Conservation (phyloP, 2,113 vertebrate species). For the Eretmochelys imbricata region DNA sequence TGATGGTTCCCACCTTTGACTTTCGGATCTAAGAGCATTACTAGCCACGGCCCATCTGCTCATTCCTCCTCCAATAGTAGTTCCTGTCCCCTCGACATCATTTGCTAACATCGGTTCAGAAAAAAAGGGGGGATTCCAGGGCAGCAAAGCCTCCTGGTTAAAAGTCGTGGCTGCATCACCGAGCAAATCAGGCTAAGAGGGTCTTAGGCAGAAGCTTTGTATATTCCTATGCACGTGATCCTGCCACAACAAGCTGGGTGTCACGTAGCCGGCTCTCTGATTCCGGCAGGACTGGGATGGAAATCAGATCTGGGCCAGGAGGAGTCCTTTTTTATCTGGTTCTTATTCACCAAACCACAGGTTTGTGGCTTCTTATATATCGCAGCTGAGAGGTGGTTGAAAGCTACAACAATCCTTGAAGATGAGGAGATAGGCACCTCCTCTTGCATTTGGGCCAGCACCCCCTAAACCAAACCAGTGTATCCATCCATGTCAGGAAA, state of each 20-base stretch:
- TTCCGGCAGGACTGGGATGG: accelerated
- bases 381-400: accelerated
- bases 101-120: not conserved
- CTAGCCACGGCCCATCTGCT: not conserved
- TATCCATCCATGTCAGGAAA: not conserved
- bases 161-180: not conserved
- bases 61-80: not conserved
- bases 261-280: conserved; percentile 23
- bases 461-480: not conserved
- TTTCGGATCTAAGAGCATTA: not conserved
- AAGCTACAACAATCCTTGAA: not conserved
- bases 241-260: not conserved
- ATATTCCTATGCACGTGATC: not conserved
- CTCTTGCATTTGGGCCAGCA: not conserved
- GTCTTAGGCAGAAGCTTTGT: conserved; percentile 60
- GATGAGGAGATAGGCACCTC: accelerated
- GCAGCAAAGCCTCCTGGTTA: not conserved
- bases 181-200: conserved; percentile 67
- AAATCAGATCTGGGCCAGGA: accelerated
- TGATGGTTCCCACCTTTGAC: not conserved
- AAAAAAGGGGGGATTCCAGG: not conserved
- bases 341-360: accelerated
- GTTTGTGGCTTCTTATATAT: not conserved
- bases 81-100: not conserved
- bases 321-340: accelerated